A percentile compares a stretch with the other conserved stretches of the same genome.
Conservation (phyloP, 2,797 vertebrate genomes). For the Prunella strophiata region DNA sequence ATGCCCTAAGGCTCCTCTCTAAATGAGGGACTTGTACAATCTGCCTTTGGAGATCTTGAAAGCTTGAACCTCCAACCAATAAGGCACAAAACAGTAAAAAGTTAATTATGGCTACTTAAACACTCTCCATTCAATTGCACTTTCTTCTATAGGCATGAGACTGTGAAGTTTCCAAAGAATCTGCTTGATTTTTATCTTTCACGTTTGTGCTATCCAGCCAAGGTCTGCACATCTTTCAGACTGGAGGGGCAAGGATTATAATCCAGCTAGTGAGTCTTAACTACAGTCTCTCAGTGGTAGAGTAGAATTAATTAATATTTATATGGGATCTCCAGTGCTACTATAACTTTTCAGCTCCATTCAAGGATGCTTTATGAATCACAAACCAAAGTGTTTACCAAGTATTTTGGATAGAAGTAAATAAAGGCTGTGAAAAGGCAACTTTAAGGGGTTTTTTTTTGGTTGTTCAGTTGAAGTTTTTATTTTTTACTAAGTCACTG, state of each 20-base stretch:
- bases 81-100: background rate
- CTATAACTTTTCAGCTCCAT: background rate
- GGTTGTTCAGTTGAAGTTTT: background rate
- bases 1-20: background rate
- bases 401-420: background rate
- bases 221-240: slow-evolving; percentile 42
- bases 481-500: background rate
- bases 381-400: background rate
- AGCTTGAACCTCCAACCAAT: background rate
- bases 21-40: background rate
- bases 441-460: fast-evolving
- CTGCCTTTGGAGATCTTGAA: background rate
- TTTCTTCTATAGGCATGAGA: background rate
- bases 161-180: background rate
- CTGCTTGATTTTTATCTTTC: slow-evolving; percentile 18
- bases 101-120: background rate
- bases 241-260: background rate
- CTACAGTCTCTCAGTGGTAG: background rate
- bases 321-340: background rate
- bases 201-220: slow-evolving; percentile 17
- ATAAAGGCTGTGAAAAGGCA: background rate
- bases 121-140: background rate
- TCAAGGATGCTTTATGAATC: background rate
- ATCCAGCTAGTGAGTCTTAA: background rate
- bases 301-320: background rate